Base-by-base conservation (phyloP, 1,140 invertebrate genomes). In the Seison nebaliae region DNA sequence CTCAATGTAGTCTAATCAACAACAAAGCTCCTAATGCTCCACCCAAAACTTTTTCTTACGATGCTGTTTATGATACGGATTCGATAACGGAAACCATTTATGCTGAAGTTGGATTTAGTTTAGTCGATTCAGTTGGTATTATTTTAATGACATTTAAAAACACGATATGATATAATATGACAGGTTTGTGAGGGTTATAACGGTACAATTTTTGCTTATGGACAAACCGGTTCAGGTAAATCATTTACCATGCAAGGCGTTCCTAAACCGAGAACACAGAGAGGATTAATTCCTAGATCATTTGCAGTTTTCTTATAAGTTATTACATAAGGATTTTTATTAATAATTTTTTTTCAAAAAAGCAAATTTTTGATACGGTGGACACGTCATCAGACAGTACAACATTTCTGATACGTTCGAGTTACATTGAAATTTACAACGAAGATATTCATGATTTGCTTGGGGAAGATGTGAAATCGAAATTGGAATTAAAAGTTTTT, bases 391-490 rank as follows among this genome's bases (percentile, higher is more conserved):
- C 73, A 11, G 70, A 71, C 28, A 67, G 70, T 40, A 69, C 70
- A n/a, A 76, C 79, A 52, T 88, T 75, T 54, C 59, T 88, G 28
- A 75, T 80, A 0, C 64, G 81, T 36, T 70, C 78, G n/a, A 80
- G 75, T 32, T 88, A 83, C 53, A 64, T 86, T 26, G 81, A 88
- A 57, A 84, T 84, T 29, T 83, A 84, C 57, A 84, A 81, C 58
- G 78, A 83, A 59, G 33, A 44, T 40, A 70, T 80, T 38, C 57
- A 72, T 28, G 77, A 78, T 54, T 55, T 79, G 5, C 53, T 79
- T 0, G 70, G 73, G 4, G 62, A 67, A 26, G 67, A 72, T 48
- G 52, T 51, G 8, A 70, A 70, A 51, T 60, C 61, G 33, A 70
- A 68, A 47, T 51, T 77, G n/a, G 69, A 71, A 14, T 57, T 80